These are phyloP conservation scores for Sorex araneus DNA, from an alignment of 2,113 vertebrate genomes.

Conservation along the genomic window DNA sequence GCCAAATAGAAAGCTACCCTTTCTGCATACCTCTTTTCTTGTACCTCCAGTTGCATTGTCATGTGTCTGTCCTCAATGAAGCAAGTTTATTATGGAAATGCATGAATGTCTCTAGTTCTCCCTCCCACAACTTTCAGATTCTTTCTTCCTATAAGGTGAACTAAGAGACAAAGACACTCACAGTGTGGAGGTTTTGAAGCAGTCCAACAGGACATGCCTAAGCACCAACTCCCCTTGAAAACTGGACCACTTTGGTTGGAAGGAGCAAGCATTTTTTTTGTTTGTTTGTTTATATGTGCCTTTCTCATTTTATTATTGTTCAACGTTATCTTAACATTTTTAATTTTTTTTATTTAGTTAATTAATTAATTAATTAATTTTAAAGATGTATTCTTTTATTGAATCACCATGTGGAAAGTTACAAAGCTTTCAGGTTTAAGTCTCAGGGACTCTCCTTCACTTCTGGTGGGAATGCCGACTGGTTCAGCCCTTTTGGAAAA, in stretches of 20 bases:
- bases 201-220: rapidly evolving
- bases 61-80: neutral
- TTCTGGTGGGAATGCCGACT: too few relatives aligned
- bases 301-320: too few relatives aligned
- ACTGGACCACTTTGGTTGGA: neutral
- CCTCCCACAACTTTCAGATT: neutral
- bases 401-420: too few relatives aligned
- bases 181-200: neutral
- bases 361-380: too few relatives aligned
- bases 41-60: neutral
- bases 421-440: too few relatives aligned
- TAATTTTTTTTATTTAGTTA: too few relatives aligned
- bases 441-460: too few relatives aligned
- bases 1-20: neutral
- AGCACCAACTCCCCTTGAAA: neutral
- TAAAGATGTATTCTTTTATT: too few relatives aligned
- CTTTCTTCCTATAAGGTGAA: neutral
- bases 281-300: too few relatives aligned
- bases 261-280: neutral
- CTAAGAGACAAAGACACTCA: neutral
- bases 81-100: neutral
- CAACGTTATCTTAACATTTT: too few relatives aligned
- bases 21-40: neutral
- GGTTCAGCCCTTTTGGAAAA: too few relatives aligned
- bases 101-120: neutral